phyloP scores from a whole-genome alignment of 2,888 invertebrate species.

The Argyra leucocephala region DNA sequence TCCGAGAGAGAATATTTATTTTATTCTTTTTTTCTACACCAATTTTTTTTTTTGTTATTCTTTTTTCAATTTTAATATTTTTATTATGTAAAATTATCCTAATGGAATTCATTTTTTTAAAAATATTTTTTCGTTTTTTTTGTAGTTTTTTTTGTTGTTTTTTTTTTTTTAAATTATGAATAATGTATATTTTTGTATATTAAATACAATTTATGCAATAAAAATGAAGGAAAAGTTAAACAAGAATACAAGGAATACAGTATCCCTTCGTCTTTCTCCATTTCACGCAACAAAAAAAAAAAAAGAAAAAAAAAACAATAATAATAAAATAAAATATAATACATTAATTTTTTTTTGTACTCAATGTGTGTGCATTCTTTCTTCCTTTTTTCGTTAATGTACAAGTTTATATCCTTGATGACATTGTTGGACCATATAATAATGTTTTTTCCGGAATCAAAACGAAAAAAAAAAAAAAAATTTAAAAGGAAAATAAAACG shows the following conservation, averaged over 20 bases:
- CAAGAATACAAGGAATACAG: not conserved
- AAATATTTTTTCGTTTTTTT: not conserved
- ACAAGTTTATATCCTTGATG: not conserved
- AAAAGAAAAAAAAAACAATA: not conserved
- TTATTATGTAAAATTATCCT: conserved; percentile 4
- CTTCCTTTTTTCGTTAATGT: no score
- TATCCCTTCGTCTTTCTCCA: not conserved
- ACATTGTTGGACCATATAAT: not conserved
- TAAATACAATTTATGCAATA: conserved; percentile 1
- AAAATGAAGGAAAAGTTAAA: not conserved
- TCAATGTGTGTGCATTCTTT: not conserved
- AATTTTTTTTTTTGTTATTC: not conserved
- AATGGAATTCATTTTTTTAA: not conserved
- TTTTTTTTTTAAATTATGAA: not conserved
- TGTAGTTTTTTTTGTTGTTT: not conserved
- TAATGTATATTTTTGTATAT: not conserved
- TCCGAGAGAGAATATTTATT: no score
- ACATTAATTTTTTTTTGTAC: not conserved
- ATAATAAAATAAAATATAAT: not conserved
- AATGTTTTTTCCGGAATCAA: not conserved
- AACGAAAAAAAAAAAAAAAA: no score
- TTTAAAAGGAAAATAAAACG: no score
- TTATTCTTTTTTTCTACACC: no score
- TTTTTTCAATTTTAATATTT: not conserved
- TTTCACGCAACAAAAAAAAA: not conserved